These are phyloP conservation scores for Sebastes nivosus DNA, from an alignment of 2,797 vertebrate genomes.

Conservation along the genomic window DNA sequence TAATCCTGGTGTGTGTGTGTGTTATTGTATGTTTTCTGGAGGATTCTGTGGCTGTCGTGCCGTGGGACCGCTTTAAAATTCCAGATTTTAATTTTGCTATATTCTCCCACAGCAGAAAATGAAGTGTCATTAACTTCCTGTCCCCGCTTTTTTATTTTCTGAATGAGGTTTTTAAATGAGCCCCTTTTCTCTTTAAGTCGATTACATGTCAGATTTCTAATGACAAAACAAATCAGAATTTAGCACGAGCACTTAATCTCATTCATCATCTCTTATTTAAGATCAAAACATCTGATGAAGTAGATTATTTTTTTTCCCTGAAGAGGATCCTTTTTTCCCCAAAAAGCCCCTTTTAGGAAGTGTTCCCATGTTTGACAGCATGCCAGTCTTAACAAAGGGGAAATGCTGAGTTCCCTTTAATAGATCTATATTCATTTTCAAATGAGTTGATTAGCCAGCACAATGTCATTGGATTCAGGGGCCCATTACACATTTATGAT, in stretches of 20 bases:
- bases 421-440: slow-evolving; percentile 89
- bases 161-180: slow-evolving; percentile 66
- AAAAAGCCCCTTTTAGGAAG: slow-evolving; percentile 59
- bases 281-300: slow-evolving; percentile 74
- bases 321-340: slow-evolving; percentile 38
- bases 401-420: slow-evolving; percentile 84
- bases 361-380: slow-evolving; percentile 76
- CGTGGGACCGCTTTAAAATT: slow-evolving; percentile 65
- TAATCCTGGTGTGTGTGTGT: slow-evolving; percentile 65
- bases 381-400: slow-evolving; percentile 81
- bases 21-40: slow-evolving; percentile 60
- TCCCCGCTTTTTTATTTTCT: slow-evolving; percentile 50
- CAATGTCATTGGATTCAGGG: slow-evolving; percentile 88
- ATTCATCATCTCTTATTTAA: slow-evolving; percentile 65
- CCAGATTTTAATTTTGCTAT: slow-evolving; percentile 64
- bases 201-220: slow-evolving; percentile 59
- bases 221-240: slow-evolving; percentile 79
- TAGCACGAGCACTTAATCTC: slow-evolving; percentile 65
- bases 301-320: slow-evolving; percentile 49
- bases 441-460: slow-evolving; percentile 90
- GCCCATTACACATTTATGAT: slow-evolving; percentile 90
- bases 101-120: slow-evolving; percentile 58
- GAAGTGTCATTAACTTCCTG: slow-evolving; percentile 75
- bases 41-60: slow-evolving; percentile 53
- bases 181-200: slow-evolving; percentile 51